Evolutionary conservation across 92 coral and sea anemone genomes (phyloP), one percentile per base, ranked within the genome.

Genomic region (Siderastrea siderea): DNA sequence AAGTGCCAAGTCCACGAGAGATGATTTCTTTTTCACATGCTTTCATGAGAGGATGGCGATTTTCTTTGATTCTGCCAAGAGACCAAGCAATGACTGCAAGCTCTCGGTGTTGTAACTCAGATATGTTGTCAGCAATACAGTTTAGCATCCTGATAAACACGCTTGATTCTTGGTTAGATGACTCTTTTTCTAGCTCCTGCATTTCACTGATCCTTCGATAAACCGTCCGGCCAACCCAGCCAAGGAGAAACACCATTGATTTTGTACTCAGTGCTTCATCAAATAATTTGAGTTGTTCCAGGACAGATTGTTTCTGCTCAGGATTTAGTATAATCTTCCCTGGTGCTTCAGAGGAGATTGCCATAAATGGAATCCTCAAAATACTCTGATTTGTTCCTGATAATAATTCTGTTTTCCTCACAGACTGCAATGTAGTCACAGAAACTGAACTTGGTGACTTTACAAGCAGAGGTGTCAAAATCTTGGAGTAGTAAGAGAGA

Each of bases 31-130:
- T 51, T 48, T 79, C 83, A 49, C 83, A 79, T 1, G 14, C 72
- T 7, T 63, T 15, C 8, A 79, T 47, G n/a, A 79, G 58, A 50
- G 72, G 59, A 26, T 79, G 83, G 26, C 7, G 4, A 17, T n/a
- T 7, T 63, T 50, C 59, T 65, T 64, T 64, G 12, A 79, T 79
- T 51, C 17, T 63, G 4, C 57, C 83, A 26, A 79, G 71, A 44
- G 83, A 62, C 72, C 83, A 47, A 47, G 47, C 47, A 62, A 79
- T 52, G 48, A 79, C 72, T 79, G 71, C 83, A 47, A 79, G 83
- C 59, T 79, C 44, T 3, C 72, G 14, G 52, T 48, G 59, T 65
- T 63, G n/a, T 11, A 62, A 50, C 5, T 13, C 38, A 17, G 83
- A 79, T 38, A 79, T 79, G 60, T 48, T 61, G 50, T 48, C 55